These are phyloP conservation scores for Conger conger DNA, from an alignment of 2,113 vertebrate genomes.

Conservation along the genomic window DNA sequence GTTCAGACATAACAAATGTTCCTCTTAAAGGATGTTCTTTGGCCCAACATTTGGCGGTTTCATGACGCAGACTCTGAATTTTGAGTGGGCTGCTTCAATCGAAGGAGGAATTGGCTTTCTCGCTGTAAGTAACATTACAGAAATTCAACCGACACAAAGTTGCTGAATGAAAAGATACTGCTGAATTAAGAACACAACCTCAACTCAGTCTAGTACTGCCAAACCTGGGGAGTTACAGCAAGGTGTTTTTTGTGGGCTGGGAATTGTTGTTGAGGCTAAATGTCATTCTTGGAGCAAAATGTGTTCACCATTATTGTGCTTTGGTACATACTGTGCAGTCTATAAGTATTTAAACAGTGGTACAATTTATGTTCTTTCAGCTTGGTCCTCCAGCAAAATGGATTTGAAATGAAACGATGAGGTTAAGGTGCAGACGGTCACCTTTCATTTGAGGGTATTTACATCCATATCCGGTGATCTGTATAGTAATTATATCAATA, in stretches of 20 bases:
- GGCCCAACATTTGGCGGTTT: constrained; percentile 85
- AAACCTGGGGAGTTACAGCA: too few relatives aligned
- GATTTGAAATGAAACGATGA: too few relatives aligned
- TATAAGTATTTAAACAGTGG: too few relatives aligned
- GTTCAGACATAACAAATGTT: neutral
- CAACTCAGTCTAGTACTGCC: too few relatives aligned
- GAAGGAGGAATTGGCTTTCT: constrained; percentile 77
- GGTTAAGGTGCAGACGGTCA: too few relatives aligned
- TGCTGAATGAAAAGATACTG: neutral
- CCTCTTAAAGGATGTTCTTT: constrained; percentile 75
- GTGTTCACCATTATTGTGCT: neutral
- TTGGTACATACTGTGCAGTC: neutral
- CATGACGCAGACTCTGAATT: constrained; percentile 79
- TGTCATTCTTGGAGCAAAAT: neutral
- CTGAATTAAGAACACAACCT: too few relatives aligned
- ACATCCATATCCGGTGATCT: too few relatives aligned
- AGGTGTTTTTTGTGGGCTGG: neutral
- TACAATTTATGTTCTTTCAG: too few relatives aligned
- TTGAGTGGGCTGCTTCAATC: constrained; percentile 82
- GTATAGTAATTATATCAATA: too few relatives aligned
- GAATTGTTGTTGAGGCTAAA: neutral
- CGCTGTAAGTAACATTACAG: constrained; percentile 71
- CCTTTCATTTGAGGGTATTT: too few relatives aligned
- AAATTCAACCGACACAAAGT: neutral
- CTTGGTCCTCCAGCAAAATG: too few relatives aligned